Evolutionary conservation across 2,888 invertebrate species (phyloP), one percentile per base, ranked within the genome.

Genomic region (Rapana venosa): DNA sequence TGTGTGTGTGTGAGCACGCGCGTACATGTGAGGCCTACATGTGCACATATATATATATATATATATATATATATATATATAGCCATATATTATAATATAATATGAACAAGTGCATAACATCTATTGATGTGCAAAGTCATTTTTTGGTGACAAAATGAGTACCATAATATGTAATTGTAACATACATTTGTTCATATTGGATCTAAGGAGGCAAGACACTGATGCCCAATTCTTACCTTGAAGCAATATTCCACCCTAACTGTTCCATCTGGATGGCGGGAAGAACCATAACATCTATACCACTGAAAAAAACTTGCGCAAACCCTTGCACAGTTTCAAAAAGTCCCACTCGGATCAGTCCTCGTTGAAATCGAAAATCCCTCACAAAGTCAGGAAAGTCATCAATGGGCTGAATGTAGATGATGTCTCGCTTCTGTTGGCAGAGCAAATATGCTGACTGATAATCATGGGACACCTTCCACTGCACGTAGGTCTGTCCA

Each of bases 351-450:
- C 47, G 83, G 74, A 92, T 88, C 35, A 88, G 85, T 15, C 92
- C 77, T 20, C 92, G 88, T 56, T 90, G 90, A 22, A 94, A 90
- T 81, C 90, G 90, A 85, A 93, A 94, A 30, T 93, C 91, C 30
- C 66, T 90, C 8, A 95, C 91, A 90, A 95, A 95, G 30, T 92
- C 92, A 32, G 95, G 95, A 88, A 95, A 95, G 20, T 92, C 93
- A 87, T 94, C 94, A 11, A 95, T 92, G 47, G 94, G 95, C 79
- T 94, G 94, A 30, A 95, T 91, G 90, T 95, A 95, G 26, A 95
- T 94, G n/a, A 91, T 92, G 88, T 90, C 92, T 84, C 92, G 92
- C 66, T 91, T 92, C 26, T 91, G 88, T 35, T 91, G 88, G 47
- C 94, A 94, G 30, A 93, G 90, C 11, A 92, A 56, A 77, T 93